phyloP scores from a whole-genome alignment of 2,797 vertebrate genomes.

The Hafferia zeledoni region DNA sequence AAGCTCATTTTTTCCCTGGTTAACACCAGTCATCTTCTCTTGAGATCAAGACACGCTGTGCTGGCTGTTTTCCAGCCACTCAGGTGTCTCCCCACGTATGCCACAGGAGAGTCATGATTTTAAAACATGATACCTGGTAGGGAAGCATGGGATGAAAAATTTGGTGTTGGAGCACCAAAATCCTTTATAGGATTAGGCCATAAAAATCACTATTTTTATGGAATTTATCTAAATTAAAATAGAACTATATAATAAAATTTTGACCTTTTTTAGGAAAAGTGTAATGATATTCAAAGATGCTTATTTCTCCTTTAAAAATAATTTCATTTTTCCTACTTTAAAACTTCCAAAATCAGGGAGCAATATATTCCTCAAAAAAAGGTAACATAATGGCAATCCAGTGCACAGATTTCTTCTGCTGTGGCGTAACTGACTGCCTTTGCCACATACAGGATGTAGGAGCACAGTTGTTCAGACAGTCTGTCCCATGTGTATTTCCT shows the following conservation, averaged over 20 bases:
- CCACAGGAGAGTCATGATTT: fast-evolving
- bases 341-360: neutral
- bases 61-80: neutral
- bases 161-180: neutral
- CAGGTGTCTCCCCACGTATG: neutral
- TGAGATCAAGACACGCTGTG: neutral
- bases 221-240: constrained; percentile 2
- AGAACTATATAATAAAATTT: neutral
- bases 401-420: neutral
- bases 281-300: neutral
- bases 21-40: neutral
- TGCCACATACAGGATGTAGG: neutral
- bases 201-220: neutral
- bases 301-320: neutral
- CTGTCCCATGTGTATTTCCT: constrained; percentile 6
- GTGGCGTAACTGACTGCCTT: neutral
- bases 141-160: neutral
- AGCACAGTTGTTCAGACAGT: neutral
- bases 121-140: neutral
- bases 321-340: neutral
- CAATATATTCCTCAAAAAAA: neutral
- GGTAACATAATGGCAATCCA: neutral
- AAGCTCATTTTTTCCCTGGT: neutral
- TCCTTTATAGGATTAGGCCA: neutral
- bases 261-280: neutral